Evolutionary conservation across 2,113 vertebrate genomes (phyloP), one percentile per base, ranked within the genome.

Genomic region (Serinus canaria): DNA sequence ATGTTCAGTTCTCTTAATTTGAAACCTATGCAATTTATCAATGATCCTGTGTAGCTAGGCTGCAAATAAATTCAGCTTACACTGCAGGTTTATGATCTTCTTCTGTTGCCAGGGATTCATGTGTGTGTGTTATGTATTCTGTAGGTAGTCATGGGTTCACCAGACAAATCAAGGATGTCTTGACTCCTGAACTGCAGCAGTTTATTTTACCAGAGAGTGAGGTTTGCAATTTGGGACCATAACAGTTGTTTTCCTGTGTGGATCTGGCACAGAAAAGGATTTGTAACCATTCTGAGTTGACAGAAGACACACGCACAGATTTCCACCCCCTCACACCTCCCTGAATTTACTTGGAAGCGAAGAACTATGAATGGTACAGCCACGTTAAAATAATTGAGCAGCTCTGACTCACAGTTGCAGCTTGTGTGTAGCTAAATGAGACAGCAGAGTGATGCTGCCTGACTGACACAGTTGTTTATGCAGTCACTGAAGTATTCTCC

Each of bases 391-490:
- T 87, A 89, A 82, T 73, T 82, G 84, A 84, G 60, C 25, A n/a
- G 18, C 43, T 95, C 81, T 95, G 92, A 93, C 66, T 94, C 89
- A 91, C 47, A 87, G 62, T 31, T 66, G 37, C 47, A 94, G 83
- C 33, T 69, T 47, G 31, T 47, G 8, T 69, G 44, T 58, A 66
- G 58, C 77, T 82, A 68, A 87, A 84, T 79, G 81, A 97, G 77
- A 63, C 44, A 75, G 81, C 70, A 79, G 62, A 91, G 69, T 68
- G 52, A 60, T 83, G 66, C 33, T 87, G 69, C 59, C 56, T 91
- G 60, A 82, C 47, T 53, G 89, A 66, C 72, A 92, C 8, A 52
- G 47, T 67, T 6, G 4, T 56, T 92, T 94, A 43, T 87, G 77
- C 76, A 94, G 59, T 46, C 44, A 11, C 18, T 50, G 68, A 81